A percentile compares a stretch with the other conserved stretches of the same genome.
Conservation (phyloP, 2,888 invertebrate genomes). For the Ectobius pallidus region DNA sequence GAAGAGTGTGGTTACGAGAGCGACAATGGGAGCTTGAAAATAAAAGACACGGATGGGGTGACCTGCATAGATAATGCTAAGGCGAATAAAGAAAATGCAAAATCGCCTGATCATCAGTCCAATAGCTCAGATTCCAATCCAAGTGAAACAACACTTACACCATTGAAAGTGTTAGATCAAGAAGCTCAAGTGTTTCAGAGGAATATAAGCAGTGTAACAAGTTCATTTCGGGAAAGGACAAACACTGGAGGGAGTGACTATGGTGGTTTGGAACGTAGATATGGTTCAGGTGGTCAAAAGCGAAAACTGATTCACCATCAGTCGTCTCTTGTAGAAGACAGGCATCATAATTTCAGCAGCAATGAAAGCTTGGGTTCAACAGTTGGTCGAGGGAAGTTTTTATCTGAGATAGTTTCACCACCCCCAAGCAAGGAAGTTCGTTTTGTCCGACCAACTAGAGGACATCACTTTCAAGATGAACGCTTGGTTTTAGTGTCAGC, state of each 20-base stretch:
- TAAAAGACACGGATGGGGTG: background rate
- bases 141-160: constrained; percentile 68
- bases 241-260: constrained; percentile 62
- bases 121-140: constrained; percentile 71
- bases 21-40: constrained; percentile 50
- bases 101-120: constrained; percentile 61
- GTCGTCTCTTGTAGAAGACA: constrained; percentile 59
- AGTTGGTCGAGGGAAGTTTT: constrained; percentile 41
- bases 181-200: constrained; percentile 41
- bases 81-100: constrained; percentile 33
- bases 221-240: constrained; percentile 63
- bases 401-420: constrained; percentile 22
- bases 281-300: constrained; percentile 54
- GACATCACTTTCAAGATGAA: constrained; percentile 76
- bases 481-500: constrained; percentile 81
- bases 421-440: constrained; percentile 52
- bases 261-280: constrained; percentile 57
- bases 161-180: constrained; percentile 59
- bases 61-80: background rate
- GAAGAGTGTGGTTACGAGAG: constrained; percentile 51
- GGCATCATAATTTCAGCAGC: constrained; percentile 72
- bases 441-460: constrained; percentile 61
- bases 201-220: constrained; percentile 51
- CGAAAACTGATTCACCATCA: constrained; percentile 57
- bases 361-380: constrained; percentile 77